Evolutionary conservation across 1,140 invertebrate genomes (phyloP).

Genomic region (Aphelinus certus): DNA sequence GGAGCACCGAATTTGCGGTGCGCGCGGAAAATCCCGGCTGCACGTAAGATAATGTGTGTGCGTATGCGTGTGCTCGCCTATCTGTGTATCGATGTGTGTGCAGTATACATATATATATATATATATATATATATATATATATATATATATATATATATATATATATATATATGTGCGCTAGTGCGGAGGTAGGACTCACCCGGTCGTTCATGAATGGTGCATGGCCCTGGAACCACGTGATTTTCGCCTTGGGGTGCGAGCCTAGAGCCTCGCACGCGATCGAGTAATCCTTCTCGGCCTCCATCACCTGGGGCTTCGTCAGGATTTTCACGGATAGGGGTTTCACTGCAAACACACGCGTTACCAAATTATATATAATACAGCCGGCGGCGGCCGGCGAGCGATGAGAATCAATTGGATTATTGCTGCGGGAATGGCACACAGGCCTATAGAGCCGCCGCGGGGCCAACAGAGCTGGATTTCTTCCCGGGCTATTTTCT

Average conservation of each 20-base stretch:
- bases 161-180: background rate
- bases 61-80: no score
- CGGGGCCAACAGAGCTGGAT: no score
- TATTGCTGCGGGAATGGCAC: no score
- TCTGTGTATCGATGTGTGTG: no score
- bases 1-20: no score
- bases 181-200: constrained; percentile 63
- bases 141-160: background rate
- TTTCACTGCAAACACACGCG: constrained; percentile 69
- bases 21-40: no score
- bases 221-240: constrained; percentile 85
- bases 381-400: background rate
- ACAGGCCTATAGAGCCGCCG: no score
- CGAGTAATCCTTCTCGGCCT: constrained; percentile 80
- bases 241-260: constrained; percentile 83
- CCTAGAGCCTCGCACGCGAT: constrained; percentile 82
- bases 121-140: background rate
- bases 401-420: background rate
- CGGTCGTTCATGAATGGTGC: constrained; percentile 76
- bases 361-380: no score
- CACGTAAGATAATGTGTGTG: no score
- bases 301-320: constrained; percentile 77
- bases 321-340: constrained; percentile 79
- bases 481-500: no score
- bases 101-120: background rate